Evolutionary conservation across 2,113 vertebrate genomes (phyloP).

Genomic region (Struthio camelus): DNA sequence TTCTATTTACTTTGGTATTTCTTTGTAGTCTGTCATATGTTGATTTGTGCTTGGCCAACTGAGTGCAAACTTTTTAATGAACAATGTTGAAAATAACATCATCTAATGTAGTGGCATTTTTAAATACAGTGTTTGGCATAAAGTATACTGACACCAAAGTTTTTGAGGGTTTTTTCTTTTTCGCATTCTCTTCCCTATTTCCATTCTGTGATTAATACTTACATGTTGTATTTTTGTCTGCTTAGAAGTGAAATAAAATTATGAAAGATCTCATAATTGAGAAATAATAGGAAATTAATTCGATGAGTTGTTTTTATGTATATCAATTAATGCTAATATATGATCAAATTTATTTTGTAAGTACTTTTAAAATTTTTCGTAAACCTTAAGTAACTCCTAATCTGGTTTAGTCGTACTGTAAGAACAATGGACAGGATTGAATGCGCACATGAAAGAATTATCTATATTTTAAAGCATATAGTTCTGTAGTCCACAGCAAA

Average conservation of each 20-base stretch:
- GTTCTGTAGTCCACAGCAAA: fast-evolving
- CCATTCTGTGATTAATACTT: neutral
- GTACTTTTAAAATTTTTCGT: neutral
- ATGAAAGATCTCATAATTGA: neutral
- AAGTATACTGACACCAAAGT: neutral
- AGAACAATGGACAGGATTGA: fast-evolving
- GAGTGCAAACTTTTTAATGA: neutral
- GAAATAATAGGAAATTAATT: neutral
- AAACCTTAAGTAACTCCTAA: neutral
- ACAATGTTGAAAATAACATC: neutral
- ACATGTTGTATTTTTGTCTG: neutral
- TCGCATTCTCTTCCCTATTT: neutral
- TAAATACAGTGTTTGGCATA: neutral
- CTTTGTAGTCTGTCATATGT: neutral
- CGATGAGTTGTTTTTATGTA: fast-evolving
- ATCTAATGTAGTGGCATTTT: fast-evolving
- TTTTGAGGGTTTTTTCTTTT: neutral
- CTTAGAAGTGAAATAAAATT: neutral
- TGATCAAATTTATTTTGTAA: fast-evolving
- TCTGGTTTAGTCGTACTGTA: neutral
- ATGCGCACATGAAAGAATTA: fast-evolving
- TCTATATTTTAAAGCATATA: fast-evolving
- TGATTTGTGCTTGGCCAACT: neutral
- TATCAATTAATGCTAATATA: neutral
- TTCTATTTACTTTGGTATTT: neutral